These are phyloP conservation scores for Bradypodion ventrale DNA, from an alignment of 2,797 vertebrate species.

Conservation along the genomic window DNA sequence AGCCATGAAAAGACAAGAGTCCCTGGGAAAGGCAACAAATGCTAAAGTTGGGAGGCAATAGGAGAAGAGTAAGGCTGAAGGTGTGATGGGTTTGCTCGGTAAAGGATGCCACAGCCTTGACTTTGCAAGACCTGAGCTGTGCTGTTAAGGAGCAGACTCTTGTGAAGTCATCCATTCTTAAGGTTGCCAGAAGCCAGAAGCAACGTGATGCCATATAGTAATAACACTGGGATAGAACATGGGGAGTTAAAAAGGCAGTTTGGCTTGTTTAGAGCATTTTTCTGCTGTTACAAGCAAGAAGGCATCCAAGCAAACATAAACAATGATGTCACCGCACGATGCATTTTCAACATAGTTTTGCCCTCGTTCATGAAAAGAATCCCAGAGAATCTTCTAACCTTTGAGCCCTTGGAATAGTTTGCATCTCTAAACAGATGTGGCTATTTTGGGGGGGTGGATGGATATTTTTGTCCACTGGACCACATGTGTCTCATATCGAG, in stretches of 20 bases:
- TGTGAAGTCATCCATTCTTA: no score
- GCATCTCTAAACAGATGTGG: conserved; percentile 32
- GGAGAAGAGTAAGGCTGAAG: no score
- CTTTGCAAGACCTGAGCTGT: no score
- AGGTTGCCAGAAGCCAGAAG: no score
- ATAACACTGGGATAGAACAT: conserved; percentile 7
- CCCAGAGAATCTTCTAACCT: conserved; percentile 54
- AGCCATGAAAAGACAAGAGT: no score
- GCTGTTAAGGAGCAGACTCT: no score
- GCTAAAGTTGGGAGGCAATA: no score
- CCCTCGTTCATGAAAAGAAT: conserved; percentile 45
- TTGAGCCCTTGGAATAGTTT: conserved; percentile 46
- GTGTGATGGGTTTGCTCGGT: no score
- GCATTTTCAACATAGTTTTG: conserved; percentile 48
- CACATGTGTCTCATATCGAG: background rate
- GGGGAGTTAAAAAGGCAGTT: background rate
- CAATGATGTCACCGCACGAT: conserved; percentile 55
- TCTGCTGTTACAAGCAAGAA: conserved; percentile 46
- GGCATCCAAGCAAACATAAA: conserved; percentile 44
- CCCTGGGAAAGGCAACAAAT: no score
- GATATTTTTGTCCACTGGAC: conserved; percentile 34
- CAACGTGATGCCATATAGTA: no score
- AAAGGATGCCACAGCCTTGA: no score
- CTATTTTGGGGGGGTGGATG: background rate
- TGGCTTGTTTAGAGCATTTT: conserved; percentile 1